Evolutionary conservation across 2,888 invertebrate genomes (phyloP).

Genomic region (Perizoma flavofasciatum): DNA sequence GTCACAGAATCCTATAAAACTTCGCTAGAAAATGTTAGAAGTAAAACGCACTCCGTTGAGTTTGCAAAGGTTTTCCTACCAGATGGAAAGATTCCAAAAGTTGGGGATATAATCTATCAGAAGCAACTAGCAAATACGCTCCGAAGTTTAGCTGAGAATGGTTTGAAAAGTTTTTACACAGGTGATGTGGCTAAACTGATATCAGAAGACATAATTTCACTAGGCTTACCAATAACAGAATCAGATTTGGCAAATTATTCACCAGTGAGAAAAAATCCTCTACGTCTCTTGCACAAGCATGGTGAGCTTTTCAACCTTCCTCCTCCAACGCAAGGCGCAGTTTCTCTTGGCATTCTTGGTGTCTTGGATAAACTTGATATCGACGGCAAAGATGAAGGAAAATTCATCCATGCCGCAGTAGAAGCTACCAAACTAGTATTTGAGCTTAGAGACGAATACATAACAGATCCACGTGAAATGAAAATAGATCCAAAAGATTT

Average conservation of each 20-base stretch:
- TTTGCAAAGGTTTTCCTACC: slow-evolving; percentile 57
- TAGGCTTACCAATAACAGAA: slow-evolving; percentile 68
- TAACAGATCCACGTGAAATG: slow-evolving; percentile 71
- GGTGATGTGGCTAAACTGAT: slow-evolving; percentile 66
- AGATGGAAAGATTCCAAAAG: slow-evolving; percentile 52
- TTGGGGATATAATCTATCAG: slow-evolving; percentile 63
- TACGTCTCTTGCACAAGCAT: slow-evolving; percentile 58
- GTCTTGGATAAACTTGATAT: slow-evolving; percentile 66
- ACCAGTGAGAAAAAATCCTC: slow-evolving; percentile 60
- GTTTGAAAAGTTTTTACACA: slow-evolving; percentile 67
- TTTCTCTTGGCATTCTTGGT: slow-evolving; percentile 66
- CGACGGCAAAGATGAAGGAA: slow-evolving; percentile 63
- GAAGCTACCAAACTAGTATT: slow-evolving; percentile 71
- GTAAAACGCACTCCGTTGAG: slow-evolving; percentile 37
- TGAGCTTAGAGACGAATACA: slow-evolving; percentile 56
- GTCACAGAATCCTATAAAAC: slow-evolving; percentile 52
- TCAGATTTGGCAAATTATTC: slow-evolving; percentile 64
- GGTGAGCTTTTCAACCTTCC: slow-evolving; percentile 69
- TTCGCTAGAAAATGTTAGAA: slow-evolving; percentile 32
- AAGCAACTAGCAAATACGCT: slow-evolving; percentile 64
- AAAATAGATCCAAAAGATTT: slow-evolving; percentile 58
- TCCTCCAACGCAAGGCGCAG: slow-evolving; percentile 75
- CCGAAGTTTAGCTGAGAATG: slow-evolving; percentile 57
- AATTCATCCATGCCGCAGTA: slow-evolving; percentile 67
- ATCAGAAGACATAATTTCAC: slow-evolving; percentile 57